These are phyloP conservation scores for Guaruba guarouba DNA, from an alignment of 2,113 vertebrate genomes.

Conservation along the genomic window DNA sequence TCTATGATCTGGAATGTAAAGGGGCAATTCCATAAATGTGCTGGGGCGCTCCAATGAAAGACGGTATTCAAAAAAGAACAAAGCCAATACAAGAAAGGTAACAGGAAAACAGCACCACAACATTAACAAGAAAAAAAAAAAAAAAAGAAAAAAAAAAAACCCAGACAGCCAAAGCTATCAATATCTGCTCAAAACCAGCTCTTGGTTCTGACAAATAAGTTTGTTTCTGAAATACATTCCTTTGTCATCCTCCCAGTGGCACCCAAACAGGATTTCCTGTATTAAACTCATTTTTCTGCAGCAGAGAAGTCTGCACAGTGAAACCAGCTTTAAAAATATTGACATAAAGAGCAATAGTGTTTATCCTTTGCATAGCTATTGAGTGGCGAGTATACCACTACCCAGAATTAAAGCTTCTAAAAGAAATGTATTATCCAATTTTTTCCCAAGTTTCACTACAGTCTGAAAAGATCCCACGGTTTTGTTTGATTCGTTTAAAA, in stretches of 20 bases:
- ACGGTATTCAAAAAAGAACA: not conserved
- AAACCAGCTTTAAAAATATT: not conserved
- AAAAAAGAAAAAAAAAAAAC: not conserved
- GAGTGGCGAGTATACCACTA: not conserved
- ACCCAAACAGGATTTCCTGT: conserved; percentile 20
- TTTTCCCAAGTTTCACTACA: not conserved
- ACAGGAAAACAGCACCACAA: not conserved
- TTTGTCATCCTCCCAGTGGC: not conserved
- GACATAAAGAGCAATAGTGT: not conserved
- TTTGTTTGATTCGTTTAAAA: not conserved
- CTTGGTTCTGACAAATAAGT: not conserved
- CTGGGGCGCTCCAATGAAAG: not conserved
- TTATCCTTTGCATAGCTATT: not conserved
- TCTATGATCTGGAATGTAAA: not conserved
- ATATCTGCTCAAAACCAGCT: not conserved
- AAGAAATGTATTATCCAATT: not conserved
- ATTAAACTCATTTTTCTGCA: not conserved
- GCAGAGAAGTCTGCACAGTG: not conserved
- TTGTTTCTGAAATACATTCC: not conserved
- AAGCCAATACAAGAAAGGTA: not conserved
- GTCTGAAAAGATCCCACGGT: not conserved
- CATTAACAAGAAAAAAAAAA: not conserved
- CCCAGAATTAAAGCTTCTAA: not conserved
- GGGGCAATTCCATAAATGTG: not conserved
- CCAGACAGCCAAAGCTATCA: not conserved